These are phyloP conservation scores for Drosophila testacea DNA, from an alignment of 2,888 invertebrate genomes.

Conservation along the genomic window DNA sequence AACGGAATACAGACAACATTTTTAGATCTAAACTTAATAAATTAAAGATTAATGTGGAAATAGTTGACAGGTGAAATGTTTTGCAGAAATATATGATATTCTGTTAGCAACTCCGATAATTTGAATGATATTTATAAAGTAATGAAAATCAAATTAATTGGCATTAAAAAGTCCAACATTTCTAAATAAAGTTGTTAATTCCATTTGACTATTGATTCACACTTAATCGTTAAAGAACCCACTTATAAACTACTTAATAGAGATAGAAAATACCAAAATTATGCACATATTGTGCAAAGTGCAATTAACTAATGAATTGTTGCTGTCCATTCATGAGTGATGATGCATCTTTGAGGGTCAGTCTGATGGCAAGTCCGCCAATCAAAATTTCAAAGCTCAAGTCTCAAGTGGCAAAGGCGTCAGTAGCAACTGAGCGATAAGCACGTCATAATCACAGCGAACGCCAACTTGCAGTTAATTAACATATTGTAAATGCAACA, in stretches of 20 bases:
- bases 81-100: neutral
- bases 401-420: slow-evolving; percentile 53
- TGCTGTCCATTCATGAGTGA: slow-evolving; percentile 20
- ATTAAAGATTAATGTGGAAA: too few species aligned
- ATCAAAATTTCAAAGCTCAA: slow-evolving; percentile 9
- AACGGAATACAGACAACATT: too few species aligned
- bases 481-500: slow-evolving; percentile 71
- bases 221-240: neutral
- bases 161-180: neutral
- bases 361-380: neutral
- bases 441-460: slow-evolving; percentile 60
- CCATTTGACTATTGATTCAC: neutral
- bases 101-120: too few species aligned
- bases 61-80: neutral
- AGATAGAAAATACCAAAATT: slow-evolving; percentile 7
- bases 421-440: slow-evolving; percentile 51
- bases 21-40: too few species aligned
- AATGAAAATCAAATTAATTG: neutral
- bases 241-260: slow-evolving; percentile 1
- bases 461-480: slow-evolving; percentile 69
- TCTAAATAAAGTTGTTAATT: neutral
- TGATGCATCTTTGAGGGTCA: neutral
- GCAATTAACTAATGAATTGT: slow-evolving; percentile 61
- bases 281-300: slow-evolving; percentile 4
- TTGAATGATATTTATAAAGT: too few species aligned